phyloP scores from a whole-genome alignment of 1,140 invertebrate genomes.

The Ceratina australensis region DNA sequence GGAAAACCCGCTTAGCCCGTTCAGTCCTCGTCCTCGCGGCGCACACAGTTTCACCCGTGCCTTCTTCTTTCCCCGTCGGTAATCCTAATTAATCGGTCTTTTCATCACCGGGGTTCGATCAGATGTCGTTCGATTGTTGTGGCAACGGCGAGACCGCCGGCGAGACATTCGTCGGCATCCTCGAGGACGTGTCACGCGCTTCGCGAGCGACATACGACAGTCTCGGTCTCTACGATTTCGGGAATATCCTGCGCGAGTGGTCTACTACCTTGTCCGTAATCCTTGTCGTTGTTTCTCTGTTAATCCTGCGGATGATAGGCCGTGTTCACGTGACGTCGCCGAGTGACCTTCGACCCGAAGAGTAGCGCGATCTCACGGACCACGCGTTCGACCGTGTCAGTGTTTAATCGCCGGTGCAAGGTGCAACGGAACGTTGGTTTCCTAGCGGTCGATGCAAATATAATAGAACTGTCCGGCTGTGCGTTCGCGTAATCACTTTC shows the following conservation, averaged over 20 bases:
- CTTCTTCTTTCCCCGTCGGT: not conserved
- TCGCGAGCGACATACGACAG: constrained; percentile 25
- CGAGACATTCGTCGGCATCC: constrained; percentile 55
- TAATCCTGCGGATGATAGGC: constrained; percentile 1
- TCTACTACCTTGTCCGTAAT: not conserved
- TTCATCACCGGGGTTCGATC: not conserved
- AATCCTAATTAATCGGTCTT: not conserved
- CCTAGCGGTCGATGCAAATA: not conserved
- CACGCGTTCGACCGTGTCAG: constrained; percentile 17
- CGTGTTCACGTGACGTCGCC: constrained; percentile 30
- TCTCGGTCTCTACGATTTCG: not conserved
- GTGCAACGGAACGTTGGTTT: not conserved
- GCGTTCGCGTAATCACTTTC: constrained; percentile 1
- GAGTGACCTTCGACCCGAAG: constrained; percentile 27
- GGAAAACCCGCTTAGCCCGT: constrained; percentile 61
- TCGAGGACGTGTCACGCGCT: constrained; percentile 33
- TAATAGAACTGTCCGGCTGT: not conserved
- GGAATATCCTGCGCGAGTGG: not conserved
- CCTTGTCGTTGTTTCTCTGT: constrained; percentile 1
- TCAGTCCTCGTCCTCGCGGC: constrained; percentile 22
- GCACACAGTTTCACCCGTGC: not conserved
- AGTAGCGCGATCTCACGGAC: constrained; percentile 37
- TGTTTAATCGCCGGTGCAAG: constrained; percentile 25
- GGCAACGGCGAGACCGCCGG: constrained; percentile 61
- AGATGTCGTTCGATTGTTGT: constrained; percentile 73